phyloP scores from a whole-genome alignment of 2,888 invertebrate genomes.

The Tethea ocularis region DNA sequence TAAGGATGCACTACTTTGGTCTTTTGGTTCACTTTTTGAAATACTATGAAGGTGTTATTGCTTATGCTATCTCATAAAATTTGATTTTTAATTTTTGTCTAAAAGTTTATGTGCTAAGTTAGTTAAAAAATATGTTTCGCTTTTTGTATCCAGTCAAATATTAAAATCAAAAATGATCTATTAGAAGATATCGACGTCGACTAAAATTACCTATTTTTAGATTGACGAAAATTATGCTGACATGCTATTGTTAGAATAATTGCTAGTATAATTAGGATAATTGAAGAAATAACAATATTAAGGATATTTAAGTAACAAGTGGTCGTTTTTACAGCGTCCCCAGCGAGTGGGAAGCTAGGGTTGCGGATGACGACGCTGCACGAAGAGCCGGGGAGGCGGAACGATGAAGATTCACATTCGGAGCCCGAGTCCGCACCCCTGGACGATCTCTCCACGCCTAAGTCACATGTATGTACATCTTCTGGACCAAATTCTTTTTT shows the following conservation, averaged over 20 bases:
- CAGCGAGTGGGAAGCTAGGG: constrained; percentile 92
- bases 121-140: neutral
- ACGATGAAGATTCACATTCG: constrained; percentile 78
- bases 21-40: neutral
- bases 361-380: constrained; percentile 96
- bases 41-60: neutral
- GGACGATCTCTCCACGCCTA: constrained; percentile 68
- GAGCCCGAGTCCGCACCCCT: constrained; percentile 74
- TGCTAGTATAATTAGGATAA: neutral
- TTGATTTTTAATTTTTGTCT: neutral
- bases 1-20: neutral
- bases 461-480: constrained; percentile 59
- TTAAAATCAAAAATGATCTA: neutral
- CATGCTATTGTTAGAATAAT: neutral
- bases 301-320: neutral
- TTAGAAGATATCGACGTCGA: neutral
- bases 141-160: neutral
- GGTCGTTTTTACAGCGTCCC: constrained; percentile 86
- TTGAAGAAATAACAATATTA: neutral
- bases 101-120: neutral
- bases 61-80: neutral
- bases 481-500: neutral
- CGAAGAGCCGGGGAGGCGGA: constrained; percentile 88
- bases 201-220: too few relatives aligned
- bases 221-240: neutral